A percentile compares a stretch with the other conserved stretches of the same genome.
These are phyloP conservation scores for Osmerus eperlanus DNA, from an alignment of 2,113 vertebrate species.

Conservation along the genomic window DNA sequence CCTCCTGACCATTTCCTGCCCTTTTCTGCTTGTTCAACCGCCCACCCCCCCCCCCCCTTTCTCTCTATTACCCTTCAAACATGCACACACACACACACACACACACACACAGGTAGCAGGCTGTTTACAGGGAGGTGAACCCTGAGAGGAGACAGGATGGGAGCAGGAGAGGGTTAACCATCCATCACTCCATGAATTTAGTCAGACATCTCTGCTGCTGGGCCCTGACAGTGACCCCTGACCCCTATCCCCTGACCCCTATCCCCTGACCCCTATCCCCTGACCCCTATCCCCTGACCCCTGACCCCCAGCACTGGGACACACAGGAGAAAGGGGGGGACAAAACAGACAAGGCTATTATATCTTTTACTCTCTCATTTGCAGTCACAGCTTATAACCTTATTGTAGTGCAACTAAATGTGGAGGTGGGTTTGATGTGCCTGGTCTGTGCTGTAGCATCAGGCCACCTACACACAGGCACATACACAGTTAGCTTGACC, in stretches of 20 bases:
- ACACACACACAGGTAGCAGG: not conserved
- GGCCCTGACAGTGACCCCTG: constrained; percentile 55
- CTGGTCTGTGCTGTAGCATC: too few relatives aligned
- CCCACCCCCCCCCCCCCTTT: too few relatives aligned
- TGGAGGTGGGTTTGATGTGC: too few relatives aligned
- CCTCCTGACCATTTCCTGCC: constrained; percentile 12
- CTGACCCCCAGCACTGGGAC: constrained; percentile 38
- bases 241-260: constrained; percentile 31
- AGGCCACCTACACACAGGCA: not conserved
- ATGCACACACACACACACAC: too few relatives aligned
- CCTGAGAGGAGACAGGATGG: constrained; percentile 3
- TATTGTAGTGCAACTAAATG: too few relatives aligned
- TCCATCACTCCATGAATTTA: constrained; percentile 49
- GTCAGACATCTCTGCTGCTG: constrained; percentile 20
- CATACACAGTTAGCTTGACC: constrained; percentile 53
- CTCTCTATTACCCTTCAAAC: not conserved
- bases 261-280: too few relatives aligned
- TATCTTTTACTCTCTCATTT: not conserved
- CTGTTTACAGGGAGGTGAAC: not conserved
- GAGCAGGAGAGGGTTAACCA: constrained; percentile 47
- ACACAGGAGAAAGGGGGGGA: constrained; percentile 17
- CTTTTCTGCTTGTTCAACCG: constrained; percentile 9
- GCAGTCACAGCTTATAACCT: not conserved
- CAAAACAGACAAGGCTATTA: not conserved
- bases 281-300: constrained; percentile 21